A percentile compares a stretch with the other conserved stretches of the same genome.
These are phyloP conservation scores for Alectura lathami DNA, from an alignment of 2,113 vertebrate species.

Conservation along the genomic window DNA sequence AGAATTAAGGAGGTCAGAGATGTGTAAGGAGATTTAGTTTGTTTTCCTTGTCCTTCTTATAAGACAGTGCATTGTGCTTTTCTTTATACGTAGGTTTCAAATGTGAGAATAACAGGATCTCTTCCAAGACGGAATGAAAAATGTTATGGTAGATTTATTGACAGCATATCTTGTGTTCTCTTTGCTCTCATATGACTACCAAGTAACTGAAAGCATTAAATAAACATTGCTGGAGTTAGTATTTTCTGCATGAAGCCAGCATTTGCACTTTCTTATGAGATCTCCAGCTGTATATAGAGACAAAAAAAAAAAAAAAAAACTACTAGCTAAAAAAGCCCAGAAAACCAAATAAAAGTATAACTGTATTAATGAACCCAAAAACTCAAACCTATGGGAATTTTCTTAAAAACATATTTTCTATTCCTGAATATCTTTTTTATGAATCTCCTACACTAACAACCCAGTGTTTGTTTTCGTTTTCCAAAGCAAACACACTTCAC, in stretches of 20 bases:
- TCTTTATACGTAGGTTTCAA: neutral
- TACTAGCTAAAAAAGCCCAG: neutral
- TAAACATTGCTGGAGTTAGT: neutral
- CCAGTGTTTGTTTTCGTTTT: neutral
- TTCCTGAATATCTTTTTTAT: neutral
- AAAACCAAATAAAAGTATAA: neutral
- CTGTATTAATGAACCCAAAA: neutral
- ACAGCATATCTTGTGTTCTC: neutral
- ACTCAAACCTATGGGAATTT: neutral
- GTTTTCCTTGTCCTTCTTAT: neutral
- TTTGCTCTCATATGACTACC: neutral
- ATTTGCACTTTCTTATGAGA: neutral
- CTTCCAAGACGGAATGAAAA: neutral
- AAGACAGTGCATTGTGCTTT: neutral
- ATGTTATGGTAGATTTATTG: neutral
- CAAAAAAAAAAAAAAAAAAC: neutral
- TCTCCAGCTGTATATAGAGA: neutral
- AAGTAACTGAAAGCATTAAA: neutral
- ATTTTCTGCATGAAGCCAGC: neutral
- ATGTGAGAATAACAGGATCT: neutral
- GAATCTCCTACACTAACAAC: accelerated
- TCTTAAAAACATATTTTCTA: neutral
- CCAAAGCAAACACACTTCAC: neutral
- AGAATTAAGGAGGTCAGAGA: neutral
- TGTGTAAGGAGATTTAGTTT: neutral